Base-by-base conservation (phyloP, 2,113 vertebrate genomes). In the Fulica atra region DNA sequence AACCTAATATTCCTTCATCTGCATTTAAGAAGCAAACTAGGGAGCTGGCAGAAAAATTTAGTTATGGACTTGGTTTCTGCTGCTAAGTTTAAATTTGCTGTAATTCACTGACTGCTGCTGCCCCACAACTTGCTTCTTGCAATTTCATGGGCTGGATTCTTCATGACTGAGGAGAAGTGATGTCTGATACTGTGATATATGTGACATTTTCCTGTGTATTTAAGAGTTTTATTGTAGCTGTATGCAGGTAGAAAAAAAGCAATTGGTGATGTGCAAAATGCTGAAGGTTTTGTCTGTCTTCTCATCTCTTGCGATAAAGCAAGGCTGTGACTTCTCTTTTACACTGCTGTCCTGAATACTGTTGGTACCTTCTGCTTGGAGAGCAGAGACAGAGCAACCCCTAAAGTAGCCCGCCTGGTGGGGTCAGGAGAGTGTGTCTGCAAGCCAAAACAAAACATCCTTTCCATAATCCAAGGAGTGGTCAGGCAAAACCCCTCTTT, bases 1-100 rank as follows among this genome's bases (percentile, higher is more conserved):
- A 89, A 84, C 81, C 29, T 70, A 94, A 81, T 64, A 90, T 95
- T 97, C 87, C 71, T 95, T 92, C 81, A n/a, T 56, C 31, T 81
- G 59, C 57, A 71, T 95, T 93, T 97, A 94, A 95, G 78, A 73
- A 93, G 59, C 29, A 79, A 94, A 73, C 46, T 63, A 60, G 60
- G 11, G 33, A 95, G 11, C 13, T 20, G 79, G 48, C 68, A 71
- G 53, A 82, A 93, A 68, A 84, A 72, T 2, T 8, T n/a, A 61
- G 23, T 19, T 57, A 51, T 15, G 16, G 50, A 33, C 71, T 89
- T 81, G 61, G 12, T 64, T 79, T 84, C 48, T 82, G 23, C 54
- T 91, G 8, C 36, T 50, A 68, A 65, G 19, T 73, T 95, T 42
- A 46, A 40, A 42, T 82, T 85, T 92, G 26, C 19, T 63, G 33